Evolutionary conservation across 1,140 invertebrate species (phyloP), one percentile per base, ranked within the genome.

Genomic region (Papilio dardanus): DNA sequence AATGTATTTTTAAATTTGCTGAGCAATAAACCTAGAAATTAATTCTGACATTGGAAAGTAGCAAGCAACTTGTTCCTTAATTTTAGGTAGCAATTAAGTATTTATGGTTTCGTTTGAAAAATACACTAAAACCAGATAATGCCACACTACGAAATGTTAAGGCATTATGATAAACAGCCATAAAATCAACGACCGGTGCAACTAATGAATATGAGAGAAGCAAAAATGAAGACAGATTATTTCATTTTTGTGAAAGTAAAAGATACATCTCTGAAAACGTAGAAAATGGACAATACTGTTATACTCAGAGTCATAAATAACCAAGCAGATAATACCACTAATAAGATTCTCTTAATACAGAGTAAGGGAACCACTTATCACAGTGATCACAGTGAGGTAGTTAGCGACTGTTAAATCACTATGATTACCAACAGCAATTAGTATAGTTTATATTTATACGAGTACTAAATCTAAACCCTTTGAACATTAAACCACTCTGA

Each of bases 241-340:
- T 50, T 71, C 68, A 50, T 71, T 71, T 71, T 71, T 71, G 40
- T 71, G 68, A 71, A 71, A 71, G 68, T 71, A n/a, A 16, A 40
- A 46, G 35, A 69, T 69, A 30, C 16, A 30, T 50, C 28, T 71
- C 31, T 50, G n/a, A 40, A 71, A 71, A 21, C 16, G 24, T 30
- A 24, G 12, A 30, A 71, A 42, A 71, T 4, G 24, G 16, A 50
- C 28, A 71, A 19, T 3, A 8, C 68, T 46, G 6, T 12, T 24
- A 28, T 10, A 58, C 54, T 62, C 54, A 42, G 0, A 46, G 35
- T 12, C 35, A 12, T 37, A 8, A 37, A 10, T 37, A 8, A 4
- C 0, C n/a, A n/a, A n/a, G n/a, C n/a, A n/a, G n/a, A n/a, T n/a
- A n/a, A n/a, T n/a, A n/a, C n/a, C n/a, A n/a, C n/a, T n/a, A n/a